Evolutionary conservation across 1,140 invertebrate species (phyloP), one percentile per base, ranked within the genome.

Genomic region (Dolichoris vasculosae): DNA sequence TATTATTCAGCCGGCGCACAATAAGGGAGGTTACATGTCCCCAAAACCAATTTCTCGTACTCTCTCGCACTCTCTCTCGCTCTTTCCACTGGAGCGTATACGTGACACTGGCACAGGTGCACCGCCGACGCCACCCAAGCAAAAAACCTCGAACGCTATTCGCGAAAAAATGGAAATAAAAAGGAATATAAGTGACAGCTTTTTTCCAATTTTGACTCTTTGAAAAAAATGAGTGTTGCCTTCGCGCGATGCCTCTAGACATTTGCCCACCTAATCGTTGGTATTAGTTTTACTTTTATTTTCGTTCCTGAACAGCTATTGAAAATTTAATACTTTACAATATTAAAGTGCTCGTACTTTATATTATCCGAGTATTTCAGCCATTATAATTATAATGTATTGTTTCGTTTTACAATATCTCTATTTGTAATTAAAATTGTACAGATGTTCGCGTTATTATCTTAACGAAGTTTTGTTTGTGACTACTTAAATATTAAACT

Each of bases 21-120:
- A 87, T 89, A 87, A 87, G 87, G 77, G 86, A 64, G 84, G 78
- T 77, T 86, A 90, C 88, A 85, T 86, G 87, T 85, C 83, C 87
- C 75, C 80, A 80, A 87, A 87, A 88, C 83, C 88, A 88, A 89
- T 88, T 89, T 86, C 87, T 88, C 88, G 85, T 83, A 82, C 82
- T 55, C 82, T 67, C 43, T 48, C 63, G 35, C 32, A 48, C 43
- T 48, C 63, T 15, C 32, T 40, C 59, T 46, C 75, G 38, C 46
- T 51, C 76, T 2, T 46, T 64, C 75, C 51, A 43, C 30, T 32
- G 75, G 32, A 63, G 30, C 30, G 64, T 38, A 46, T 75, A 64
- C 51, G n/a, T 64, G 73, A 84, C 38, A 51, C 26, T 71, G 76
- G 75, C 83, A 35, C 83, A 84, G 76, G 83, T 84, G 83, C 76